Evolutionary conservation across 64 coral and sea anemone genomes (phyloP).

Genomic region (Pocillopora damicornis): DNA sequence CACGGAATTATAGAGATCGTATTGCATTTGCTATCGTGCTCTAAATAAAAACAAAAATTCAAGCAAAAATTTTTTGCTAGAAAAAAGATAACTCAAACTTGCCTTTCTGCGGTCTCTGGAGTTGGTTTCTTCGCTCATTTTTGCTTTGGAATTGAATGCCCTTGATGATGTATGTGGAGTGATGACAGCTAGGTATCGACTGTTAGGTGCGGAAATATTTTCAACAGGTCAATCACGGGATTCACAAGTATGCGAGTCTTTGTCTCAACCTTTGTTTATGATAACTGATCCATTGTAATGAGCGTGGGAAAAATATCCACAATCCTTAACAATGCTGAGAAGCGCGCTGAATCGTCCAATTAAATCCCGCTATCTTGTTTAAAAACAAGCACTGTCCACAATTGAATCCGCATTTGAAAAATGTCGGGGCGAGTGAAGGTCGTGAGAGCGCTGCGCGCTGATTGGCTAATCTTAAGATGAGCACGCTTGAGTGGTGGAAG

Average conservation of each 20-base stretch:
- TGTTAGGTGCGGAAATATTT: neutral
- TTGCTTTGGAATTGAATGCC: slow-evolving; percentile 1
- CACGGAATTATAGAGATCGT: slow-evolving; percentile 21
- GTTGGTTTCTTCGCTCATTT: slow-evolving; percentile 62
- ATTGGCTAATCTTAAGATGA: slow-evolving; percentile 35
- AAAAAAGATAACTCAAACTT: neutral
- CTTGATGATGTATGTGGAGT: neutral
- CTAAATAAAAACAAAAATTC: neutral
- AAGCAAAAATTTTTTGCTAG: neutral
- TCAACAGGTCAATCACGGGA: neutral
- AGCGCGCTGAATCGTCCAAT: slow-evolving; percentile 39
- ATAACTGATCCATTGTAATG: slow-evolving; percentile 56
- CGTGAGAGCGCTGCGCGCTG: slow-evolving; percentile 41
- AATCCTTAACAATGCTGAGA: slow-evolving; percentile 30
- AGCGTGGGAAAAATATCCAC: slow-evolving; percentile 77
- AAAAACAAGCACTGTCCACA: slow-evolving; percentile 54
- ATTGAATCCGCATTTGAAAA: slow-evolving; percentile 41
- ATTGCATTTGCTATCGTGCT: neutral
- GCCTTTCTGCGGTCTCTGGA: slow-evolving; percentile 52
- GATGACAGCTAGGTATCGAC: neutral
- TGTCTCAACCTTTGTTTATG: slow-evolving; percentile 63
- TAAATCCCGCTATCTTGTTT: slow-evolving; percentile 33
- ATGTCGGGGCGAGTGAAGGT: slow-evolving; percentile 41
- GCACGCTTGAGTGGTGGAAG: slow-evolving; percentile 56
- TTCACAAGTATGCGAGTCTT: neutral